Percentiles rank a stretch among this genome's conserved stretches.
phyloP scores from a whole-genome alignment of 2,888 invertebrate genomes.

The Arrhopalites spinosus region DNA sequence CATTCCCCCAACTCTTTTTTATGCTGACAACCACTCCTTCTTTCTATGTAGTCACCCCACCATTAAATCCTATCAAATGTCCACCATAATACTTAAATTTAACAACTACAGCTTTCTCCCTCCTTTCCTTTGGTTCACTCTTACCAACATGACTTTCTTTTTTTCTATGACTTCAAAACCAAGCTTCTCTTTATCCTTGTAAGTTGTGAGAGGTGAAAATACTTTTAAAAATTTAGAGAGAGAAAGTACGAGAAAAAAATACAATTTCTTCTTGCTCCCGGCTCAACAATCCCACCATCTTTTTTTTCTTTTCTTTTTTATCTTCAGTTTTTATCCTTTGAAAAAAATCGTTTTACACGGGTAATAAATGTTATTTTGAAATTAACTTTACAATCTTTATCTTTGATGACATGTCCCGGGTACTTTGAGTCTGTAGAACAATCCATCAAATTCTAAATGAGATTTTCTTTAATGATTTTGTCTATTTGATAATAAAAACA shows the following conservation, averaged over 20 bases:
- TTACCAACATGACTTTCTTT: background rate
- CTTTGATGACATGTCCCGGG: too few relatives aligned
- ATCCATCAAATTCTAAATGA: too few relatives aligned
- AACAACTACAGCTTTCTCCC: too few relatives aligned
- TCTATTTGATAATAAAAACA: too few relatives aligned
- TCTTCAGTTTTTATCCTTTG: too few relatives aligned
- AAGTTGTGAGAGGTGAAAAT: background rate
- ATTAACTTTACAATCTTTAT: too few relatives aligned
- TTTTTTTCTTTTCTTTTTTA: too few relatives aligned
- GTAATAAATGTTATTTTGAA: too few relatives aligned
- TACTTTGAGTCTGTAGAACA: too few relatives aligned
- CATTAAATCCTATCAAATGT: background rate
- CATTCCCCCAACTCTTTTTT: background rate
- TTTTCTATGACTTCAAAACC: background rate
- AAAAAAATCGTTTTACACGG: too few relatives aligned
- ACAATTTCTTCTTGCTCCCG: background rate
- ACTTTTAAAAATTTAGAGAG: background rate
- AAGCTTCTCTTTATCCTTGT: background rate
- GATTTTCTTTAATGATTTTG: too few relatives aligned
- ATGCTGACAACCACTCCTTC: background rate
- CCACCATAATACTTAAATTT: background rate
- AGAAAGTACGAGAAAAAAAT: background rate
- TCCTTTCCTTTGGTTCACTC: background rate
- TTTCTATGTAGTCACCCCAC: background rate
- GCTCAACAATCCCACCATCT: too few relatives aligned